These are phyloP conservation scores for Pristionchus fissidentatus DNA, from an alignment of 2,888 invertebrate species.

Conservation along the genomic window DNA sequence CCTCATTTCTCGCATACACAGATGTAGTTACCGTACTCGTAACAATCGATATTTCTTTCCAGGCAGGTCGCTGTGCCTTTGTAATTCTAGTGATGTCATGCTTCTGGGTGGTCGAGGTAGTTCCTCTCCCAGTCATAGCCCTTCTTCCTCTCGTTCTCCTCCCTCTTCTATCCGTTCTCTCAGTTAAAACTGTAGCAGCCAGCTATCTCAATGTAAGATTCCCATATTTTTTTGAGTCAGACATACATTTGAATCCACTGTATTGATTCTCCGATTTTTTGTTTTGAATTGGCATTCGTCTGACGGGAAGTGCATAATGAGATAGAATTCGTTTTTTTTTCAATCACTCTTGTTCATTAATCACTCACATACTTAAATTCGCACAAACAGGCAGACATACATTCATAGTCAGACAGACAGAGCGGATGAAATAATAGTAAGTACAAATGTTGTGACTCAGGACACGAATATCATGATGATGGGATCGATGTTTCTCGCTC, in stretches of 20 bases:
- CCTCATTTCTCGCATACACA: not conserved
- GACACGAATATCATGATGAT: slow-evolving; percentile 66
- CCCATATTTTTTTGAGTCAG: not conserved
- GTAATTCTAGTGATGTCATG: slow-evolving; percentile 64
- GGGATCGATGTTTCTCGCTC: slow-evolving; percentile 62
- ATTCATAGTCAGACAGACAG: too few relatives aligned
- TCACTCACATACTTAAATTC: too few relatives aligned
- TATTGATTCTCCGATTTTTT: too few relatives aligned
- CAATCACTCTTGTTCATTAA: too few relatives aligned
- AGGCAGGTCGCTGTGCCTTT: slow-evolving; percentile 58
- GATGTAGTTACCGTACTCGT: not conserved
- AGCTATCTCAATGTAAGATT: slow-evolving; percentile 64
- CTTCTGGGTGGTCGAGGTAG: slow-evolving; percentile 66
- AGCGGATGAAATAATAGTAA: too few relatives aligned
- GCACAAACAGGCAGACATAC: too few relatives aligned
- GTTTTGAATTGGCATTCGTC: too few relatives aligned
- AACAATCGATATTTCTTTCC: slow-evolving; percentile 39
- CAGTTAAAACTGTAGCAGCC: slow-evolving; percentile 58
- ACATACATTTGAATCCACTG: too few relatives aligned
- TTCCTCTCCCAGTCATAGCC: slow-evolving; percentile 67
- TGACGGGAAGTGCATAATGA: too few relatives aligned
- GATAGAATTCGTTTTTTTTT: too few relatives aligned
- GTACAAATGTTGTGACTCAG: slow-evolving; percentile 49
- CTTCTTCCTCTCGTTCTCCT: slow-evolving; percentile 66
- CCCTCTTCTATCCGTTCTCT: slow-evolving; percentile 63